Evolutionary conservation across 2,888 invertebrate species (phyloP).

Genomic region (Chaetogeoica ovagalla): DNA sequence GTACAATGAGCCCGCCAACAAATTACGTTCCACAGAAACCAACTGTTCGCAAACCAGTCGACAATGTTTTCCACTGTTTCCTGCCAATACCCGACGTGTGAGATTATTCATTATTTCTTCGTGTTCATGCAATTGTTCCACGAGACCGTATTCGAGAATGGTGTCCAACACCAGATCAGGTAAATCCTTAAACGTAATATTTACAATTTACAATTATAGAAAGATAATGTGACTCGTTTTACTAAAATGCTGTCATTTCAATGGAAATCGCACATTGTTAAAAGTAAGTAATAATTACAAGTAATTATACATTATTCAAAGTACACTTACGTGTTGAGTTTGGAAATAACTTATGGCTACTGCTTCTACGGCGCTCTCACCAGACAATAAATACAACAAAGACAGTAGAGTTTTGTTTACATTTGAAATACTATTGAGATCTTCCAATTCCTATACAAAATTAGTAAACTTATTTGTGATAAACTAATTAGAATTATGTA

Average conservation of each 20-base stretch:
- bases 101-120: constrained; percentile 37
- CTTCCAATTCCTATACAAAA: constrained; percentile 38
- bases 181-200: constrained; percentile 19
- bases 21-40: constrained; percentile 9
- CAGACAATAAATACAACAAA: constrained; percentile 46
- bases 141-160: constrained; percentile 45
- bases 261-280: too few species aligned
- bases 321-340: constrained; percentile 16
- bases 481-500: neutral
- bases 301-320: neutral
- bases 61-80: constrained; percentile 44
- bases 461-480: neutral
- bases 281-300: neutral
- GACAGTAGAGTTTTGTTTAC: constrained; percentile 25
- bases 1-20: constrained; percentile 36
- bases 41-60: constrained; percentile 41
- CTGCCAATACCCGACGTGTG: constrained; percentile 21
- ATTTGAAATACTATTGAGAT: neutral
- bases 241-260: neutral
- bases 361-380: constrained; percentile 41
- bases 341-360: constrained; percentile 30
- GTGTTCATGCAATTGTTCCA: constrained; percentile 37
- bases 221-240: neutral
- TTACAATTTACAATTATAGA: neutral
- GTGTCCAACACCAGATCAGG: constrained; percentile 47